Conservation (phyloP, 2,888 invertebrate species). For the Sminthurinus aureus region DNA sequence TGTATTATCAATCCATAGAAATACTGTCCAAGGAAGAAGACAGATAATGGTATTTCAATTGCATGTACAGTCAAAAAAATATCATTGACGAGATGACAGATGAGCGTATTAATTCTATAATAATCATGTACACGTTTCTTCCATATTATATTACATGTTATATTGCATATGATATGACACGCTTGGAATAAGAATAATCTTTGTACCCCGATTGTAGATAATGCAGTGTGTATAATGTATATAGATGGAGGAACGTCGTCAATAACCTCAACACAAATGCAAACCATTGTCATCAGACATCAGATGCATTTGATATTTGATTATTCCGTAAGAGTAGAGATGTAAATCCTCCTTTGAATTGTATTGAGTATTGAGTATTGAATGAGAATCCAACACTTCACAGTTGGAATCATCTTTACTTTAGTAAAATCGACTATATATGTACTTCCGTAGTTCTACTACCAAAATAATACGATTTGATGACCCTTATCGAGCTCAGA, state of each 20-base stretch:
- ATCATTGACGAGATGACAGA: neutral
- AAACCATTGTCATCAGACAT: conserved; percentile 10
- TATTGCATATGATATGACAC: no score
- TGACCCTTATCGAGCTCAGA: neutral
- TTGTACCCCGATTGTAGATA: neutral
- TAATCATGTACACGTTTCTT: neutral
- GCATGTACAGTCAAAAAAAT: neutral
- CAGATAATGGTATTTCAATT: neutral
- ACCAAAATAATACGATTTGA: neutral
- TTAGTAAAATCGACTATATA: neutral
- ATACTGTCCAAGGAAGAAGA: neutral
- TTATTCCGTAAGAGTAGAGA: conserved; percentile 1
- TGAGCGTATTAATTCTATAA: neutral
- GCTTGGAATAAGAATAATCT: no score
- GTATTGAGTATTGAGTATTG: neutral
- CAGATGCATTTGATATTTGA: no score
- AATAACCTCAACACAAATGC: neutral
- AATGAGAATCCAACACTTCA: conserved; percentile 7
- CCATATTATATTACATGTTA: no score
- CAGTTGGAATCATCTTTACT: neutral
- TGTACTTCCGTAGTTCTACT: neutral
- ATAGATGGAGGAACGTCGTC: neutral
- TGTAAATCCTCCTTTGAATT: neutral
- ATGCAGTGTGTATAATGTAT: neutral
- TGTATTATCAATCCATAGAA: neutral